These are phyloP conservation scores for Tauraco erythrolophus DNA, from an alignment of 2,113 vertebrate species.

Conservation along the genomic window DNA sequence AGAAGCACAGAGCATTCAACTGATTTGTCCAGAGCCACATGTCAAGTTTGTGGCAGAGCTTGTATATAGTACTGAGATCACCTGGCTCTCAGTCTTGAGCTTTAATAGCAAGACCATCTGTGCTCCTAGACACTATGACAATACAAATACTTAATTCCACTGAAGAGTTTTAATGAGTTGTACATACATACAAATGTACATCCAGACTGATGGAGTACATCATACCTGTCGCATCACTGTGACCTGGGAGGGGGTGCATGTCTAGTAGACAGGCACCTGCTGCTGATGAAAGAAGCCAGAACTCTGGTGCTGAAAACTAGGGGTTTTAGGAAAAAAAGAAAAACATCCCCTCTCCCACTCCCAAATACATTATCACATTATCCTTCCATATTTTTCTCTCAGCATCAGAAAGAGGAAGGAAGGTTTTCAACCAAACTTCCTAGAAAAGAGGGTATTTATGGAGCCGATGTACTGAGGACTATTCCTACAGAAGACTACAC, in stretches of 20 bases:
- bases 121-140: neutral
- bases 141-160: neutral
- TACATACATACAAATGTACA: neutral
- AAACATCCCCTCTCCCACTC: too few relatives aligned
- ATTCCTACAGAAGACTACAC: neutral
- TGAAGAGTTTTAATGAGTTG: neutral
- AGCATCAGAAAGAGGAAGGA: neutral
- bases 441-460: neutral
- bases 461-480: neutral
- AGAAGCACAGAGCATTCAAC: neutral
- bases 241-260: neutral
- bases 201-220: neutral
- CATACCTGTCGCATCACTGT: neutral
- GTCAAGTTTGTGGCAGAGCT: neutral
- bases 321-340: neutral
- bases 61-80: neutral
- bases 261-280: neutral
- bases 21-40: neutral
- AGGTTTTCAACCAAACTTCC: neutral
- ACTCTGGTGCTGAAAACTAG: neutral
- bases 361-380: neutral
- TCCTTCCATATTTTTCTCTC: neutral
- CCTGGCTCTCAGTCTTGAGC: constrained; percentile 11
- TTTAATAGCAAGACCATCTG: constrained; percentile 17
- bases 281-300: neutral